These are phyloP conservation scores for Leptinotarsa undecemlineata DNA, from an alignment of 1,140 invertebrate genomes.

Conservation along the genomic window DNA sequence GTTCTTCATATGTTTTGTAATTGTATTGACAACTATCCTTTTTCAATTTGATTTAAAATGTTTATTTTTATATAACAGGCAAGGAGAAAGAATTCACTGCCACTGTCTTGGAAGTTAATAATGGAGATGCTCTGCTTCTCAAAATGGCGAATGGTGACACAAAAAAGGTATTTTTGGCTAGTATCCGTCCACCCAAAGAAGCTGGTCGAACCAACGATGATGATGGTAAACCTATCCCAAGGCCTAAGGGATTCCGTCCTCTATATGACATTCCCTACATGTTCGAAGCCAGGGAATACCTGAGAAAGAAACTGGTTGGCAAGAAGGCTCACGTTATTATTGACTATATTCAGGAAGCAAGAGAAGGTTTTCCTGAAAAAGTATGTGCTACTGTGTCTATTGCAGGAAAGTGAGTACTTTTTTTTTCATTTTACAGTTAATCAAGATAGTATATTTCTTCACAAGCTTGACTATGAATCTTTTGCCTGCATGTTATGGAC, in stretches of 20 bases:
- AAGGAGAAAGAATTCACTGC: slow-evolving; percentile 86
- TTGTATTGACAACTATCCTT: no score
- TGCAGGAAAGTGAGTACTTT: slow-evolving; percentile 73
- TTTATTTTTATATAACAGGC: background rate
- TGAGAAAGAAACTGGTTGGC: slow-evolving; percentile 94
- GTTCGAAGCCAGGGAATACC: slow-evolving; percentile 96
- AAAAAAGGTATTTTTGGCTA: slow-evolving; percentile 95
- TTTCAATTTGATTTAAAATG: no score
- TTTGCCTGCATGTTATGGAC: no score
- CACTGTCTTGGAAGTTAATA: slow-evolving; percentile 90
- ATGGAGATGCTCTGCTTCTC: slow-evolving; percentile 89
- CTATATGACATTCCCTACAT: slow-evolving; percentile 98
- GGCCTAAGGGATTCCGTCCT: slow-evolving; percentile 74
- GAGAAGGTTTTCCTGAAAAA: slow-evolving; percentile 93
- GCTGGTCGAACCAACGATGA: slow-evolving; percentile 56
- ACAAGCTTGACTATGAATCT: no score
- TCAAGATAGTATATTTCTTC: no score
- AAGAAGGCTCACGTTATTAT: slow-evolving; percentile 92
- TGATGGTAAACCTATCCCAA: slow-evolving; percentile 65
- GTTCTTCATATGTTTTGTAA: no score
- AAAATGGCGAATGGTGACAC: slow-evolving; percentile 76
- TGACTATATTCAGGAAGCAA: slow-evolving; percentile 95
- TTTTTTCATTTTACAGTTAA: slow-evolving; percentile 13
- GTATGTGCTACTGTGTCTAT: slow-evolving; percentile 89
- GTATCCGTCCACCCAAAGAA: slow-evolving; percentile 89